Conservation (phyloP, 1,140 invertebrate genomes). For the Bursaphelenchus mucronatus region DNA sequence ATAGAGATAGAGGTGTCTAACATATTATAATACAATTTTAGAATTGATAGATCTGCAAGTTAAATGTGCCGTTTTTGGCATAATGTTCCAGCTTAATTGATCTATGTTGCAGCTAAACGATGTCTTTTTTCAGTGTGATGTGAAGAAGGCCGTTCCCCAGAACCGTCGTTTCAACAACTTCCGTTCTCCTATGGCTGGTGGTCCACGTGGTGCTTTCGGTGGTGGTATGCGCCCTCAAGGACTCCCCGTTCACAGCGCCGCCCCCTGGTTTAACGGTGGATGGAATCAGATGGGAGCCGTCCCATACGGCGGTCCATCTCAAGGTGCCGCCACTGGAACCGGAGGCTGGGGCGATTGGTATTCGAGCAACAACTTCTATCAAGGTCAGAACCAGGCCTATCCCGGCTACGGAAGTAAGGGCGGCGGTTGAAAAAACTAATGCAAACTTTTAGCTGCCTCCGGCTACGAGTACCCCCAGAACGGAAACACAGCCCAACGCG, state of each 20-base stretch:
- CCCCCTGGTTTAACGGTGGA: slow-evolving; percentile 21
- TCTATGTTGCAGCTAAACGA: background rate
- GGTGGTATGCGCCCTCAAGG: background rate
- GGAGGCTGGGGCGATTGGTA: slow-evolving; percentile 24
- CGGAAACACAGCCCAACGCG: background rate
- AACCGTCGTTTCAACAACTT: slow-evolving; percentile 49
- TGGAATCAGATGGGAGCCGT: slow-evolving; percentile 27
- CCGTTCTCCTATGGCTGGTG: slow-evolving; percentile 23
- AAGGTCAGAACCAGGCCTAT: slow-evolving; percentile 12
- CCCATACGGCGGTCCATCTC: slow-evolving; percentile 23
- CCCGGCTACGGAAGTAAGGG: slow-evolving; percentile 15
- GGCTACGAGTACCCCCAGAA: slow-evolving; percentile 13
- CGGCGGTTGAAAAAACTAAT: background rate
- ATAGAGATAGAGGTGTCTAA: too few species aligned
- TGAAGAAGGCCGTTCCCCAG: slow-evolving; percentile 60
- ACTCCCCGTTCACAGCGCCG: slow-evolving; percentile 14
- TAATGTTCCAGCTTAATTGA: too few species aligned
- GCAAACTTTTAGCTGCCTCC: background rate
- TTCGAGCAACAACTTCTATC: slow-evolving; percentile 13
- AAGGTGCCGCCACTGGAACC: slow-evolving; percentile 3
- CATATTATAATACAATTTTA: too few species aligned
- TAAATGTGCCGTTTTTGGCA: too few species aligned
- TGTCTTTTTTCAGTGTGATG: slow-evolving; percentile 49
- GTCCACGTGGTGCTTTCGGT: slow-evolving; percentile 17
- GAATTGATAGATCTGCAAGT: too few species aligned